These are phyloP conservation scores for Eilema griseolum DNA, from an alignment of 2,888 invertebrate species.

Conservation along the genomic window DNA sequence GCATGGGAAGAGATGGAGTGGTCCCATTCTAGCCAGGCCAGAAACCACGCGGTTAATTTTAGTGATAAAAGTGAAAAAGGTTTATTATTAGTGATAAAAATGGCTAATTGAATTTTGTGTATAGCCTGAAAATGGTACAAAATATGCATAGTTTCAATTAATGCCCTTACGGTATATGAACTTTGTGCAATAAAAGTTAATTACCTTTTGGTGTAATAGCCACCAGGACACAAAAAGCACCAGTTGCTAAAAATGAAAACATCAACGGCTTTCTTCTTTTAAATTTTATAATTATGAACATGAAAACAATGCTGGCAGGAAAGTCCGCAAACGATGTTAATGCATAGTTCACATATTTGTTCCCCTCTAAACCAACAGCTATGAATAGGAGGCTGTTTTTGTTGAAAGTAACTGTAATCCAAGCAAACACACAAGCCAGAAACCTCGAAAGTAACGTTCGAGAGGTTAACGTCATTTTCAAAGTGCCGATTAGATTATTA, in stretches of 20 bases:
- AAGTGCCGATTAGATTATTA: slow-evolving; percentile 49
- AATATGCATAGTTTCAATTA: too few relatives aligned
- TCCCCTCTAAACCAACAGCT: slow-evolving; percentile 90
- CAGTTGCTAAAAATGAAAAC: slow-evolving; percentile 84
- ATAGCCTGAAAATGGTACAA: too few relatives aligned
- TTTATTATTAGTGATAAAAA: too few relatives aligned
- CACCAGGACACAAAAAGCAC: slow-evolving; percentile 86
- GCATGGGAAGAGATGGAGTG: too few relatives aligned
- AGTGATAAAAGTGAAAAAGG: too few relatives aligned
- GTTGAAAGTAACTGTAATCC: slow-evolving; percentile 90
- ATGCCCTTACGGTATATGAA: too few relatives aligned
- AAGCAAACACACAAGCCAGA: slow-evolving; percentile 75
- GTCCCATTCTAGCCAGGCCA: too few relatives aligned
- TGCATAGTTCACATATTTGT: slow-evolving; percentile 92
- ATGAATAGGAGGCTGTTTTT: slow-evolving; percentile 93
- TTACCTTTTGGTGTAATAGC: slow-evolving; percentile 87
- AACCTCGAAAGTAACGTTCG: slow-evolving; percentile 67
- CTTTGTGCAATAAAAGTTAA: background rate
- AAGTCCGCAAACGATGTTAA: slow-evolving; percentile 85
- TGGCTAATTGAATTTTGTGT: too few relatives aligned
- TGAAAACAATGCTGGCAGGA: slow-evolving; percentile 86
- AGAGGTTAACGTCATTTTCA: slow-evolving; percentile 71
- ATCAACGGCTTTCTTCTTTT: slow-evolving; percentile 87
- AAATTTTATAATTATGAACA: slow-evolving; percentile 83
- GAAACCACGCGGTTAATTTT: too few relatives aligned